Base-by-base conservation (phyloP, 2,888 invertebrate species). In the Eulithis prunata region DNA sequence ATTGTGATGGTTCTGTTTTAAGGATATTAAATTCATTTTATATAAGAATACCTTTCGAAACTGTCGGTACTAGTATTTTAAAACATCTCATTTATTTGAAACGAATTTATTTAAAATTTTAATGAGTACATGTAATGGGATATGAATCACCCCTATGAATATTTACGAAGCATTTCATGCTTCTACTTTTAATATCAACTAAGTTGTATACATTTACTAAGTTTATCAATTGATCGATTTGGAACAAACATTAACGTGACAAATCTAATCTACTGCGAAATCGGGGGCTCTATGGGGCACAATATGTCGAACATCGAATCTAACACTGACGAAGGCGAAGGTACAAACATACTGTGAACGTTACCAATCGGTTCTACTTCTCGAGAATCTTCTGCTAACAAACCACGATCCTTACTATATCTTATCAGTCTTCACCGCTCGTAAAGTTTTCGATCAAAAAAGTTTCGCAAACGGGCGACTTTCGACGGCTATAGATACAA, bases 381-480 rank as follows among this genome's bases (percentile, higher is more conserved):
- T 78, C 82, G 82, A 71, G 59, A 82, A 82, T 82, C 84, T 83
- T 80, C 83, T 81, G 80, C 84, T 83, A 86, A 88, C 86, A 86
- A 86, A 87, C 88, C 89, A 84, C 85, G 84, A 83, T 79, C 81
- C 87, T 86, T 89, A 90, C 82, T 82, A 85, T 90, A 84, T 88
- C 85, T 85, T 90, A 90, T 93, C 93, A 93, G 93, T 93, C 93
- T 93, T 93, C 90, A 87, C 87, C 85, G 91, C 91, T 90, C 91
- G 88, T 85, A 87, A 87, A 88, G 83, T 84, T 86, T 87, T 85
- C 82, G 82, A 87, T 88, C 84, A 87, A 86, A 88, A 83, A 85
- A 83, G 82, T 84, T 87, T 81, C 83, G 84, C 81, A 84, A 85
- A 86, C 85, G 86, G 90, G 88, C 87, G 81, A 84, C 82, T 85